A percentile compares a stretch with the other conserved stretches of the same genome.
Conservation (phyloP, 2,797 vertebrate species). For the Cercopithecus diana region DNA sequence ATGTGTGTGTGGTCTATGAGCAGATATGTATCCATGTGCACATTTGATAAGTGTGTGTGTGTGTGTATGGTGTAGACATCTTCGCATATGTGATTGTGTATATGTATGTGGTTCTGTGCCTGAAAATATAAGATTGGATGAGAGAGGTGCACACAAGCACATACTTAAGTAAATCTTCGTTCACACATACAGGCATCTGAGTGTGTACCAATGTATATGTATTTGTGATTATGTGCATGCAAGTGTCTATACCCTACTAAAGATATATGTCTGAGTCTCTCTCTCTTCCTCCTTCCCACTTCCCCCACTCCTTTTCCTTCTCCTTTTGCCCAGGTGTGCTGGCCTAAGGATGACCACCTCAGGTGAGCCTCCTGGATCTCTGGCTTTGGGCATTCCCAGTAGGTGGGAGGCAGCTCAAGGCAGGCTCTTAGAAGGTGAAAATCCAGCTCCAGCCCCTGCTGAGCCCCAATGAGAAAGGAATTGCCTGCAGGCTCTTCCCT, state of each 20-base stretch:
- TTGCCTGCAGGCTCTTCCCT: slow-evolving; percentile 58
- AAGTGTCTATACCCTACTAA: background rate
- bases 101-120: background rate
- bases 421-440: slow-evolving; percentile 57
- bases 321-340: background rate
- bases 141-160: background rate
- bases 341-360: background rate
- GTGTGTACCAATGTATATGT: fast-evolving
- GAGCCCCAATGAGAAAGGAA: slow-evolving; percentile 64
- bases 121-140: background rate
- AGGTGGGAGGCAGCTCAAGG: slow-evolving; percentile 53
- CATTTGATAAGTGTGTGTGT: too few species aligned
- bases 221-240: background rate
- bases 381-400: slow-evolving; percentile 44
- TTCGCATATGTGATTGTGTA: background rate
- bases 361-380: background rate
- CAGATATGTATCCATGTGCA: fast-evolving
- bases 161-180: fast-evolving
- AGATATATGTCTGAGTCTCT: background rate
- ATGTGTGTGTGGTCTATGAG: background rate
- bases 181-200: fast-evolving
- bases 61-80: background rate
- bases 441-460: slow-evolving; percentile 30
- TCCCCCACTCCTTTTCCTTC: background rate
- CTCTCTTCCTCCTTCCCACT: fast-evolving